These are phyloP conservation scores for Ameiurus melas DNA, from an alignment of 2,113 vertebrate species.

Conservation along the genomic window DNA sequence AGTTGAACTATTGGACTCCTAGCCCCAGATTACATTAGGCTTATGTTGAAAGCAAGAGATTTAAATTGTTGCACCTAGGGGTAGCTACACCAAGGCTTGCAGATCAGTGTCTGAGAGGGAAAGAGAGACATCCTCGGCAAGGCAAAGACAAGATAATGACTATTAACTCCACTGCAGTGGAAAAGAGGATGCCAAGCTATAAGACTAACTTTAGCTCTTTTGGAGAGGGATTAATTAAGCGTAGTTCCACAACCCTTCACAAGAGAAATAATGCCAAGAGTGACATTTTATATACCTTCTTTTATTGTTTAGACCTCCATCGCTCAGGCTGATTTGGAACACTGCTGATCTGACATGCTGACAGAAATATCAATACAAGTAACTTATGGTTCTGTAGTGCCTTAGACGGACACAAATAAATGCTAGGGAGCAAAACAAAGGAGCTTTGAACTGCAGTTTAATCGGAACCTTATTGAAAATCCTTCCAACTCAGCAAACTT, in stretches of 20 bases:
- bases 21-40: background rate
- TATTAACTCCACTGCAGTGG: constrained; percentile 20
- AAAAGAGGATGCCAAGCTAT: constrained; percentile 22
- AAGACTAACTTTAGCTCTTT: background rate
- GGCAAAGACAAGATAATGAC: constrained; percentile 34
- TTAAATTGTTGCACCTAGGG: background rate
- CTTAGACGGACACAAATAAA: constrained; percentile 28
- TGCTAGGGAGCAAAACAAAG: background rate
- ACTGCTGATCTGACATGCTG: background rate
- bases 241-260: constrained; percentile 15
- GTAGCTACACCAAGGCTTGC: background rate
- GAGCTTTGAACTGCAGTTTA: constrained; percentile 16
- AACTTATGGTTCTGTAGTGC: background rate
- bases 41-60: constrained; percentile 9
- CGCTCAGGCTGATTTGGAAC: background rate
- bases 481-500: constrained; percentile 30
- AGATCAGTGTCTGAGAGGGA: background rate
- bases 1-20: constrained; percentile 5
- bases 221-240: constrained; percentile 34
- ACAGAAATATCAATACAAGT: constrained; percentile 18
- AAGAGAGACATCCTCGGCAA: constrained; percentile 20
- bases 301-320: background rate
- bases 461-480: constrained; percentile 21
- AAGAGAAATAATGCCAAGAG: constrained; percentile 15
- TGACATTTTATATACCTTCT: constrained; percentile 15